Base-by-base conservation (phyloP, 2,797 vertebrate species). In the Taenioides sp. region DNA sequence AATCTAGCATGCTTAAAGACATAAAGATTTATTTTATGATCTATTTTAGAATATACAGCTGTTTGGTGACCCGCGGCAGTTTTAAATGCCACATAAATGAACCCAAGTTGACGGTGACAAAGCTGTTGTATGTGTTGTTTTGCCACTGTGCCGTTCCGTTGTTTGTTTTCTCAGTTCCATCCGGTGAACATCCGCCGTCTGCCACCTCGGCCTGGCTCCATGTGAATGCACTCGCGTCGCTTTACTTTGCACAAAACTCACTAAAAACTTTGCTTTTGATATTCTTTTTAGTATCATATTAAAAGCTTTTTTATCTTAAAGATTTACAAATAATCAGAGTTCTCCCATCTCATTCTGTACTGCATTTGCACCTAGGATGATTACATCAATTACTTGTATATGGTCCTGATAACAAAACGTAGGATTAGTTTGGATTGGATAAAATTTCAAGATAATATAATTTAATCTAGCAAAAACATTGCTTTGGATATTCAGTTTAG, bases 161-260 rank as follows among this genome's bases (percentile, higher is more conserved):
- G 64, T 65, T 65, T 65, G 64, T 65, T 65, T 50, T 23, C 16
- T 17, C 64, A 49, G 22, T 50, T 65, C 63, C 23, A 25, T 65
- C 63, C 23, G 63, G 40, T 47, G 43, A 49, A 47, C 63, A 65
- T 65, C 43, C 43, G 40, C 16, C 14, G 43, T 65, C 64, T 65
- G 64, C 64, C 64, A 65, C 43, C 64, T 65, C 43, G 2, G 40
- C 43, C 43, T 27, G 63, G 25, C 49, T 65, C 27, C 22, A 65
- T 17, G 63, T 27, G 22, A 18, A 49, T 7, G 40, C 40, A 49
- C 4, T 10, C 34, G 10, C 16, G 20, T 47, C 7, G 27, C 63
- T 49, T 49, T 43, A 40, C 31, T 62, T 62, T 34, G 60, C 10
- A 4, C 18, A 62, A 37, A 62, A 37, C 60, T 27, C 57, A 59